A percentile compares a stretch with the other conserved stretches of the same genome.
phyloP scores from a whole-genome alignment of 2,888 invertebrate genomes.

The Amphipoea lucens region DNA sequence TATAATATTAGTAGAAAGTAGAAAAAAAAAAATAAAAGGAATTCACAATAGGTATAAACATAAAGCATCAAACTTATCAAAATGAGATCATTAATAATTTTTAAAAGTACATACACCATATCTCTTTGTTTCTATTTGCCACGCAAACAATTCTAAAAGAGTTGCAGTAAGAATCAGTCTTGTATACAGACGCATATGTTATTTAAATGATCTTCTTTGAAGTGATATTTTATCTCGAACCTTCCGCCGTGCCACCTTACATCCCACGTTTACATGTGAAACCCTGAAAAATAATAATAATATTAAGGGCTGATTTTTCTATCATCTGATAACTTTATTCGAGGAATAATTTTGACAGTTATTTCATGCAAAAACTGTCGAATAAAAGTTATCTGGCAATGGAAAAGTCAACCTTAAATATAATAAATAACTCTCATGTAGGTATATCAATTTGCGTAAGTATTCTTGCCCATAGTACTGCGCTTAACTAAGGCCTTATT shows the following conservation, averaged over 20 bases:
- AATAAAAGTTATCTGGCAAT: too few species aligned
- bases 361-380: too few species aligned
- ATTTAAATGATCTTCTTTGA: background rate
- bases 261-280: background rate
- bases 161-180: slow-evolving; percentile 1
- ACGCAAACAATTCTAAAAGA: background rate
- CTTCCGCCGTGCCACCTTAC: background rate
- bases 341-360: too few species aligned
- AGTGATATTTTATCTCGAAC: background rate
- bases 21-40: background rate
- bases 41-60: background rate
- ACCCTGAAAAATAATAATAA: background rate
- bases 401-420: too few species aligned
- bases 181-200: slow-evolving; percentile 18
- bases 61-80: too few species aligned
- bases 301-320: too few species aligned
- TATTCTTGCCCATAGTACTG: too few species aligned
- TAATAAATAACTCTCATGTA: too few species aligned
- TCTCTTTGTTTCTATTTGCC: slow-evolving; percentile 7
- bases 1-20: too few species aligned
- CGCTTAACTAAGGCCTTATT: too few species aligned
- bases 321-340: too few species aligned
- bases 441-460: background rate
- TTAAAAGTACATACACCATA: slow-evolving; percentile 34
- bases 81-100: background rate